Base-by-base conservation (phyloP, 2,113 vertebrate genomes). In the Holacanthus passer region DNA sequence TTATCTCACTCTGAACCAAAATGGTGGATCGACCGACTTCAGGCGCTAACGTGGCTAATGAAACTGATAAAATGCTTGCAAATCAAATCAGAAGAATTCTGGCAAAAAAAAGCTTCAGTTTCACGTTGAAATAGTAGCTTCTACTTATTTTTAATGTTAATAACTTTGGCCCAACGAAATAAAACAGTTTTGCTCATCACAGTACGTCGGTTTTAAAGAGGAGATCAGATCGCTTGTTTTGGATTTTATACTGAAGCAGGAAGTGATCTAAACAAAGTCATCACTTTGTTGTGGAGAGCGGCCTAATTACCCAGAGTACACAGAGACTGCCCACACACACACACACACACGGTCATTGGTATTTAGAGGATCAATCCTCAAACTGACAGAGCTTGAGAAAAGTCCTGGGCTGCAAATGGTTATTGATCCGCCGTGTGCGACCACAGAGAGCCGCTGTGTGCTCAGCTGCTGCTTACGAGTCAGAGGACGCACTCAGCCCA, bases 401-500 rank as follows among this genome's bases (percentile, higher is more conserved):
- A 73, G 73, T 82, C 83, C 27, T 17, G 72, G 52, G 65, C 27
- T 84, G 68, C 81, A 90, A 82, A 72, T 63, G 88, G 83, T 53
- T 81, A 92, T 92, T 73, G 90, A 93, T 91, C 65, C 27, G 27
- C 12, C 5, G 27, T 9, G 7, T 3, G 39, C 24, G 74, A 27
- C 64, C 67, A 86, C 85, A 88, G 77, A 86, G 83, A 76, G 52
- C 65, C 20, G 73, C 83, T 88, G 82, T 88, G 85, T 79, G 82
- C 58, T 91, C 86, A 79, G 82, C 82, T 85, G 88, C 86, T 85
- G 84, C 80, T 86, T 84, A 72, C 55, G 73, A 93, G 86, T 88
- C 79, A 59, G 79, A 83, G 87, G 72, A 87, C 31, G 59, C 39
- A 32, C 81, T 84, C 80, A 27, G 81, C 76, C 4, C 50, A 77